Base-by-base conservation (phyloP, 1,140 invertebrate species). In the Calosoma granatense region DNA sequence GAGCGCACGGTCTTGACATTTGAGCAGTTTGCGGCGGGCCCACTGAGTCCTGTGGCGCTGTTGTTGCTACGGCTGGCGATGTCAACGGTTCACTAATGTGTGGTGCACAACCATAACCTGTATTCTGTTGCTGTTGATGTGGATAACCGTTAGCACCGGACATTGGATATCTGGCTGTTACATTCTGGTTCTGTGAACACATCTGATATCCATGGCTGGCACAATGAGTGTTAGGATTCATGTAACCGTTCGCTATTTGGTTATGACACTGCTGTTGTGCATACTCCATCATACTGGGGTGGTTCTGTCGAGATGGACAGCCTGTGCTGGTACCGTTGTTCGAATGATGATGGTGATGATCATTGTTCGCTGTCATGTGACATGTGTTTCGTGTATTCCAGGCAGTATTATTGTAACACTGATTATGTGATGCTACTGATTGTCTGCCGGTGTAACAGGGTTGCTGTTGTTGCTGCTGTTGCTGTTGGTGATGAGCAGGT, bases 11-110 rank as follows among this genome's bases (percentile, higher is more conserved):
- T 43, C 76, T 64, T 2, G 66, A 68, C 66, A 78, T 69, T 60
- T 78, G 75, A 0, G 76, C 75, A 0, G 74, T 70, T 51, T 75
- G 75, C 19, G 73, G 78, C 51, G 76, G 76, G 59, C 72, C 72
- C 20, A 74, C 71, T 0, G 70, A 66, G 9, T 68, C 70, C 19
- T 70, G 65, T 1, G 80, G 79, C 0, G 80, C 79, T 3, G 79
- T 65, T 0, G 80, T 72, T 4, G 77, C 81, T 4, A 80, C 78
- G 2, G 80, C 77, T 3, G 81, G 81, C 2, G 79, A 82, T 0
- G 75, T 74, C 60, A 83, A 65, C 11, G 78, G 76, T 57, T 80
- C 79, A 56, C 76, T 62, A 39, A 61, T 59, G 20, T 55, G 64
- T 15, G 63, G 60, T 3, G 60, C 43, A 36, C 65, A 68, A 22